These are phyloP conservation scores for Clarias macrocephalus DNA, from an alignment of 2,113 vertebrate genomes.

Conservation along the genomic window DNA sequence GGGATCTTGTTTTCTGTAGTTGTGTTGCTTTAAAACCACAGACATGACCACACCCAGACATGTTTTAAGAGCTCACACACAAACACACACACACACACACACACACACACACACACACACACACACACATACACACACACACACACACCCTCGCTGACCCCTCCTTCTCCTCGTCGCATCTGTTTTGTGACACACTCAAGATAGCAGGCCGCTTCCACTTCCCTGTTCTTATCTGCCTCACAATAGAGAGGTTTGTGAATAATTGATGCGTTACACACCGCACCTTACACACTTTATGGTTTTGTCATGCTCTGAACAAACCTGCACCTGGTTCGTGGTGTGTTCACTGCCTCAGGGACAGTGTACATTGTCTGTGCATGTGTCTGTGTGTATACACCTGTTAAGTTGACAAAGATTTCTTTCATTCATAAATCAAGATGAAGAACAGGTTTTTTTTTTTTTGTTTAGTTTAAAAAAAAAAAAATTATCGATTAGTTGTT, in stretches of 20 bases:
- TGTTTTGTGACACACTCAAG: slow-evolving; percentile 43
- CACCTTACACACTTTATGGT: neutral
- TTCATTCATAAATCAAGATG: neutral
- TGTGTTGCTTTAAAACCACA: neutral
- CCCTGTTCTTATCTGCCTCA: slow-evolving; percentile 33
- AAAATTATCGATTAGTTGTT: neutral
- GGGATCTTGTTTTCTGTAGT: too few species aligned
- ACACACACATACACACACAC: slow-evolving; percentile 3
- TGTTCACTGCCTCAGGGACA: neutral
- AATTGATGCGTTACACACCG: neutral
- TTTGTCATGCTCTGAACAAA: neutral
- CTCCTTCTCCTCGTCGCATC: slow-evolving; percentile 32
- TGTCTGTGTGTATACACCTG: neutral
- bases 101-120: too few species aligned
- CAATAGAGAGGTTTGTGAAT: slow-evolving; percentile 18
- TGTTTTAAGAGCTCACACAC: neutral
- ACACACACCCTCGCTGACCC: neutral
- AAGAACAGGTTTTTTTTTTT: neutral
- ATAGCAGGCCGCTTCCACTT: slow-evolving; percentile 38
- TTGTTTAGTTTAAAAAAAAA: too few species aligned
- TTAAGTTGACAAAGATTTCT: neutral
- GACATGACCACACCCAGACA: slow-evolving; percentile 24
- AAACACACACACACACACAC: neutral
- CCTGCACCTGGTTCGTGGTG: too few species aligned
- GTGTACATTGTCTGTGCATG: neutral